phyloP scores from a whole-genome alignment of 2,888 invertebrate species.

The Ceraclea dissimilis region DNA sequence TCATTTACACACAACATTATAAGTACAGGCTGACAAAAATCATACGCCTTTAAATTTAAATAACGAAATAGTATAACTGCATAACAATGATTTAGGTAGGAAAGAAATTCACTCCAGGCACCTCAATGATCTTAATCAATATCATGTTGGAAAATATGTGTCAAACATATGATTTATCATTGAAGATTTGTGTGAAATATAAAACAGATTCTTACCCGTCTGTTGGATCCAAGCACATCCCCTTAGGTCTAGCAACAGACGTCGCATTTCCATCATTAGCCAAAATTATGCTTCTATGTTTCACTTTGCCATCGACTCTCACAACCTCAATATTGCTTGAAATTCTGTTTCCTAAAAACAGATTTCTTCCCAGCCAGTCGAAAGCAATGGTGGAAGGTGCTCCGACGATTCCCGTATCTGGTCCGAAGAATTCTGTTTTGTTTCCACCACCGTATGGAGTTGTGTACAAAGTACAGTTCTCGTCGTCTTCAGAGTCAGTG shows the following conservation, averaged over 20 bases:
- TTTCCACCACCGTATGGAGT: conserved; percentile 83
- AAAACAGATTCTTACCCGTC: conserved; percentile 57
- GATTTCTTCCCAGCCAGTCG: conserved; percentile 94
- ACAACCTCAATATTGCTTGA: conserved; percentile 89
- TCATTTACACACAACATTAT: too few species aligned
- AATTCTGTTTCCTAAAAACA: conserved; percentile 84
- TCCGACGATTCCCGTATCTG: conserved; percentile 80
- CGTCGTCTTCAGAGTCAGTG: conserved; percentile 65
- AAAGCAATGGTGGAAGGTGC: conserved; percentile 88
- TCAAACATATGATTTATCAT: too few species aligned
- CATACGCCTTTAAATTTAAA: too few species aligned
- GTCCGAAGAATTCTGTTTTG: conserved; percentile 71
- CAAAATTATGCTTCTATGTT: conserved; percentile 77
- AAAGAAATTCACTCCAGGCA: too few species aligned
- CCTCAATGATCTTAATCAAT: too few species aligned
- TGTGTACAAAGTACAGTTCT: conserved; percentile 79
- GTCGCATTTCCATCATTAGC: conserved; percentile 81
- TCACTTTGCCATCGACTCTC: conserved; percentile 74
- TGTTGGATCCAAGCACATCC: conserved; percentile 85
- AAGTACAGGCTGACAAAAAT: too few species aligned
- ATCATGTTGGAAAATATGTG: too few species aligned
- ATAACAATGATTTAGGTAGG: too few species aligned
- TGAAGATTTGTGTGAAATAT: too few species aligned
- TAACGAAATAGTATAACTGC: too few species aligned
- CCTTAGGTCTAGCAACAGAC: conserved; percentile 81